Evolutionary conservation across 53 echinoderm and acorn worm genomes (phyloP).

Genomic region (Holothuria leucospilota): DNA sequence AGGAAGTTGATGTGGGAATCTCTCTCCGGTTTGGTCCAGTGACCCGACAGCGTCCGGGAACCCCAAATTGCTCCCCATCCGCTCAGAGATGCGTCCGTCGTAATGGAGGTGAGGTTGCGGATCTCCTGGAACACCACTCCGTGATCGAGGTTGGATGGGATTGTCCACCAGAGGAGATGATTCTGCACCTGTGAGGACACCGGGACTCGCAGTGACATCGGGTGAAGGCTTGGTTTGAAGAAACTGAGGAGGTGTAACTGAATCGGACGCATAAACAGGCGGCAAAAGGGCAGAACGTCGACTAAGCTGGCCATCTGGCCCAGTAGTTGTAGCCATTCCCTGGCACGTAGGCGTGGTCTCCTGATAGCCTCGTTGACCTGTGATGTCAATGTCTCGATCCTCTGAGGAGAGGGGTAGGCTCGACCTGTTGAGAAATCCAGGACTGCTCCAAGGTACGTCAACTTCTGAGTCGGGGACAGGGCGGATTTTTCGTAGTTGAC

Average conservation of each 20-base stretch:
- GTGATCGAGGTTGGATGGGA: neutral
- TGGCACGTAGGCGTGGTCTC: neutral
- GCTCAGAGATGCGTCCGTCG: slow-evolving; percentile 39
- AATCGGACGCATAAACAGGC: slow-evolving; percentile 21
- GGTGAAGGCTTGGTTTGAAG: neutral
- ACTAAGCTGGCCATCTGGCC: slow-evolving; percentile 38
- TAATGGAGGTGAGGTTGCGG: neutral
- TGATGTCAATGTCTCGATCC: neutral
- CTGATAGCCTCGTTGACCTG: neutral
- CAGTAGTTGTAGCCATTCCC: neutral
- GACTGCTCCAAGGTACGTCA: slow-evolving; percentile 38
- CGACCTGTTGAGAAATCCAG: neutral
- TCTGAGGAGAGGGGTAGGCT: slow-evolving; percentile 8
- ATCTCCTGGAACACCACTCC: neutral
- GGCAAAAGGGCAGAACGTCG: slow-evolving; percentile 6
- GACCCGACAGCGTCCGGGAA: neutral
- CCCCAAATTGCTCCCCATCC: slow-evolving; percentile 41
- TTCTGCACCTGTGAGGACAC: neutral
- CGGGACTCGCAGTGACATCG: neutral
- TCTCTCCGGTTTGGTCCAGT: neutral
- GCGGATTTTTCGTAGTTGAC: slow-evolving; percentile 41
- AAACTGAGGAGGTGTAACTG: slow-evolving; percentile 32
- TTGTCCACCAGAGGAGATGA: slow-evolving; percentile 2
- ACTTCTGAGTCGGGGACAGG: slow-evolving; percentile 16
- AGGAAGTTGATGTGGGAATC: slow-evolving; percentile 43